These are phyloP conservation scores for Acanthopagrus latus DNA, from an alignment of 2,797 vertebrate species.

Conservation along the genomic window DNA sequence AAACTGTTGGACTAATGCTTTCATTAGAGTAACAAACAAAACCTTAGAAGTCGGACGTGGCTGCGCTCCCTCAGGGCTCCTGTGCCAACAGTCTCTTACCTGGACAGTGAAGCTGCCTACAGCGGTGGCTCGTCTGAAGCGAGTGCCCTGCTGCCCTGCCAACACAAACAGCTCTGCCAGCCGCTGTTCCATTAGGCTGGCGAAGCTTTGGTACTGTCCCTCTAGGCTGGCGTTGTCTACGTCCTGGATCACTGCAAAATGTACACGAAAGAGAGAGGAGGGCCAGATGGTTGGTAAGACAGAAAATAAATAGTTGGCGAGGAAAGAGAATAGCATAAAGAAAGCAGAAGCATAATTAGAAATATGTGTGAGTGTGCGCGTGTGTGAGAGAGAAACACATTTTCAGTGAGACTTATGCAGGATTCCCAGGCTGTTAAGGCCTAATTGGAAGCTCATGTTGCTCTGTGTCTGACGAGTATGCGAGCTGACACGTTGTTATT, in stretches of 20 bases:
- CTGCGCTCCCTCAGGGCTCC: neutral
- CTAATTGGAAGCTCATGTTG: neutral
- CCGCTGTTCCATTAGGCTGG: slow-evolving; percentile 95
- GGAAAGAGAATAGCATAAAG: slow-evolving; percentile 6
- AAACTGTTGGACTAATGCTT: slow-evolving; percentile 36
- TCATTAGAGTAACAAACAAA: slow-evolving; percentile 36
- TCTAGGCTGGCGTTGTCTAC: slow-evolving; percentile 93
- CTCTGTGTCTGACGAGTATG: slow-evolving; percentile 3
- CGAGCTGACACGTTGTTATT: slow-evolving; percentile 2
- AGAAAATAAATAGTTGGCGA: slow-evolving; percentile 35
- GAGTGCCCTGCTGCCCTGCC: slow-evolving; percentile 91
- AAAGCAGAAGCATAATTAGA: slow-evolving; percentile 26
- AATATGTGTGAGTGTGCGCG: neutral
- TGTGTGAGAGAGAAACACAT: neutral
- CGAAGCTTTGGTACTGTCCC: slow-evolving; percentile 96
- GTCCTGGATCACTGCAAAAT: slow-evolving; percentile 92
- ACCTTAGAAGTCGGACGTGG: slow-evolving; percentile 22
- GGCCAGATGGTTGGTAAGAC: slow-evolving; percentile 49
- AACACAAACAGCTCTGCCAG: slow-evolving; percentile 94
- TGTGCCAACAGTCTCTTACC: slow-evolving; percentile 79
- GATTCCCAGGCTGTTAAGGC: neutral
- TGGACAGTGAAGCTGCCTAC: slow-evolving; percentile 96
- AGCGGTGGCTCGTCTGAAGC: slow-evolving; percentile 92
- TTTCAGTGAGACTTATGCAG: neutral
- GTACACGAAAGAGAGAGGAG: slow-evolving; percentile 45